Evolutionary conservation across 2,888 invertebrate species (phyloP).

Genomic region (Ophraella communa): DNA sequence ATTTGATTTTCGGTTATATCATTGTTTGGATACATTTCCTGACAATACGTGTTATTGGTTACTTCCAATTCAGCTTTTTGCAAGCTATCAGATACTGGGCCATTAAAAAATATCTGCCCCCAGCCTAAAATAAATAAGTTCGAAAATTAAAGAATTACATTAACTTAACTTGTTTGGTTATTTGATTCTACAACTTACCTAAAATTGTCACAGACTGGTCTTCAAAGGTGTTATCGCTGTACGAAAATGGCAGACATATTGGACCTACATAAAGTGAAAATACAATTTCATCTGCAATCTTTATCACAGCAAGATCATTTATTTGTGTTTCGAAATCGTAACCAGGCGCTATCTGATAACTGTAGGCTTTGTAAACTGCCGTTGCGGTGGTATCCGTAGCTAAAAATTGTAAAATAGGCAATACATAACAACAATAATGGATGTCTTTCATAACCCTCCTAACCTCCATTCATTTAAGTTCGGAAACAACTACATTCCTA

Average conservation of each 20-base stretch:
- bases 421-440: not conserved
- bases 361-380: constrained; percentile 52
- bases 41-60: constrained; percentile 60
- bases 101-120: constrained; percentile 65
- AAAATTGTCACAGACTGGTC: constrained; percentile 58
- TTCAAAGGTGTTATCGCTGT: constrained; percentile 51
- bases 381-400: constrained; percentile 63
- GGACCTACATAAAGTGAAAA: constrained; percentile 67
- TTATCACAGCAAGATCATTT: constrained; percentile 67
- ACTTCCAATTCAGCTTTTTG: constrained; percentile 64
- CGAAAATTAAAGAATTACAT: too few species aligned
- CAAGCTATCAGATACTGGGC: constrained; percentile 61
- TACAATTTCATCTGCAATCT: constrained; percentile 53
- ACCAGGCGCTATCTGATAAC: constrained; percentile 56
- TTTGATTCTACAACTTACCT: constrained; percentile 55
- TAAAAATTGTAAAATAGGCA: too few species aligned
- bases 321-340: constrained; percentile 43
- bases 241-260: constrained; percentile 70
- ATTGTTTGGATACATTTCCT: constrained; percentile 33
- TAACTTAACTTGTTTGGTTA: too few species aligned
- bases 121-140: constrained; percentile 62
- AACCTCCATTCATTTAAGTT: not conserved
- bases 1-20: constrained; percentile 47
- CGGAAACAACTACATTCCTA: too few species aligned
- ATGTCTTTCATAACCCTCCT: not conserved